Evolutionary conservation across 1,140 invertebrate species (phyloP).

Genomic region (Anagrus nilaparvatae): DNA sequence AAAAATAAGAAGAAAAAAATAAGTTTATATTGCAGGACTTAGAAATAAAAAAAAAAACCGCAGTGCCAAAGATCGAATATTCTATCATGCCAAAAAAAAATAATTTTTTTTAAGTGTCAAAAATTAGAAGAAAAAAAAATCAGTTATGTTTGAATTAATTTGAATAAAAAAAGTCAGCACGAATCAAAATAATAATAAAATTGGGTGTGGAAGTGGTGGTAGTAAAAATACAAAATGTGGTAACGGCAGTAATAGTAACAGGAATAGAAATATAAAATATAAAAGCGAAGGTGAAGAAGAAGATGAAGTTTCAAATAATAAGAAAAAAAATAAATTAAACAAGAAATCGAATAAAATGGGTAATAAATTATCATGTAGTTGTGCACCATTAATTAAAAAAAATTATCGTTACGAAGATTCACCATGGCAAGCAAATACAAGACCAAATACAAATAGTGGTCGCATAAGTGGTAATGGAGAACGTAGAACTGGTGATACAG

Average conservation of each 20-base stretch:
- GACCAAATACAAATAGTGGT: slow-evolving; percentile 7
- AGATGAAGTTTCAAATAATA: slow-evolving; percentile 14
- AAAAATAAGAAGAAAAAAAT: no score
- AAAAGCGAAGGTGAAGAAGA: slow-evolving; percentile 6
- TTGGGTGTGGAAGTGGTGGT: no score
- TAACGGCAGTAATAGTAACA: slow-evolving; percentile 9
- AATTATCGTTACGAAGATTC: slow-evolving; percentile 89
- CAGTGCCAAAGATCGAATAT: slow-evolving; percentile 15
- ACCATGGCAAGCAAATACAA: slow-evolving; percentile 66
- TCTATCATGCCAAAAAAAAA: no score
- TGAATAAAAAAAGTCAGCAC: no score
- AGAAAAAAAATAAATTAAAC: slow-evolving; percentile 6
- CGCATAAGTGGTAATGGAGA: slow-evolving; percentile 29
- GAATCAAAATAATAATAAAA: no score
- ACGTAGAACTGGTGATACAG: slow-evolving; percentile 72
- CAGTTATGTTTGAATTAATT: no score
- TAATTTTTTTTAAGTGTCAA: no score
- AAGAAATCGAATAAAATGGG: slow-evolving; percentile 56
- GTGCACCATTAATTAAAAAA: slow-evolving; percentile 86
- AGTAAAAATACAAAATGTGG: no score
- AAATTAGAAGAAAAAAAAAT: no score
- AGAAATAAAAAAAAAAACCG: no score
- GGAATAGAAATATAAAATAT: slow-evolving; percentile 7
- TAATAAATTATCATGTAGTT: slow-evolving; percentile 90
- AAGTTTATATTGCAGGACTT: no score